Conservation (phyloP, 2,888 invertebrate genomes). For the Colostygia pectinataria region DNA sequence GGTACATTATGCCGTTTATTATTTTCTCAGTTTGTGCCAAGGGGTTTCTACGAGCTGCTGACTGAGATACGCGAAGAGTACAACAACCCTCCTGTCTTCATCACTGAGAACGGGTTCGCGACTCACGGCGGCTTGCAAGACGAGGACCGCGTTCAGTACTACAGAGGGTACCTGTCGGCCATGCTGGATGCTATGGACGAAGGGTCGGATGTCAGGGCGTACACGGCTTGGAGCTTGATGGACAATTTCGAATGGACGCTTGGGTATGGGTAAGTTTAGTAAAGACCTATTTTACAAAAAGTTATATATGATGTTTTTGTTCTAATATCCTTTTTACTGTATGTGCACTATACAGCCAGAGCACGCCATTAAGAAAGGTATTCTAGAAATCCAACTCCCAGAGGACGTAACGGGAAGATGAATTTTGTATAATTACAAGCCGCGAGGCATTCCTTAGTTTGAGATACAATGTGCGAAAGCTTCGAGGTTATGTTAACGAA, state of each 20-base stretch:
- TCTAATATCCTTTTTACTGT: too few relatives aligned
- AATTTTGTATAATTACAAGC: too few relatives aligned
- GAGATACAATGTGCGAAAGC: too few relatives aligned
- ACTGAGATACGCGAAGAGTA: constrained; percentile 71
- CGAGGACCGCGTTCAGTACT: constrained; percentile 59
- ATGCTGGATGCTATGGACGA: constrained; percentile 69
- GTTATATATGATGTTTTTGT: too few relatives aligned
- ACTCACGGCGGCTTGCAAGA: constrained; percentile 58
- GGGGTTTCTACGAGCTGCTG: constrained; percentile 81
- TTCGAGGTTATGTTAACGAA: too few relatives aligned
- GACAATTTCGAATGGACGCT: constrained; percentile 85
- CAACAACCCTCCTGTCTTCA: constrained; percentile 75
- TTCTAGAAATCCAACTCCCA: too few relatives aligned
- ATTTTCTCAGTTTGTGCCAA: constrained; percentile 56
- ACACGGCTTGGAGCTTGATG: constrained; percentile 84
- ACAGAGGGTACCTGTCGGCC: constrained; percentile 60
- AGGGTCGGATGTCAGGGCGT: constrained; percentile 70
- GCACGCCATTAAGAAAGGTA: too few relatives aligned
- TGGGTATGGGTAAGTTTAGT: constrained; percentile 79
- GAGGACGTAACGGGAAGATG: too few relatives aligned
- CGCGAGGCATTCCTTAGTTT: too few relatives aligned
- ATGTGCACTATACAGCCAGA: too few relatives aligned
- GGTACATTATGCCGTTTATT: neutral
- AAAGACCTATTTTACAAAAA: too few relatives aligned
- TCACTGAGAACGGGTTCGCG: constrained; percentile 82